phyloP scores from a whole-genome alignment of 2,888 invertebrate species.

The Latheticus oryzae region DNA sequence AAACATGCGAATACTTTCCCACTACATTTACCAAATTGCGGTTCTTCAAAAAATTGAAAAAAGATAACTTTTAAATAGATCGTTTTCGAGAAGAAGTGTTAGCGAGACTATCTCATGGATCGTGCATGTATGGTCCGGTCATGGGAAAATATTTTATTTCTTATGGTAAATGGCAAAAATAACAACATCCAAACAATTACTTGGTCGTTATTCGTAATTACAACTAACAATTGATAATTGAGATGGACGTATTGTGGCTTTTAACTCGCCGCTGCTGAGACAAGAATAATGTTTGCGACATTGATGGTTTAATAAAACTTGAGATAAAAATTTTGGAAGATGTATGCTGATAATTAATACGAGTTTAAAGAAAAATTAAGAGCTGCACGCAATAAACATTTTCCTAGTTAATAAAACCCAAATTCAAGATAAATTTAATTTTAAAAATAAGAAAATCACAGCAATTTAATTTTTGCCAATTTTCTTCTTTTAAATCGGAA shows the following conservation, averaged over 20 bases:
- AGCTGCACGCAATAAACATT: too few species aligned
- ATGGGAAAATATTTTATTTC: constrained; percentile 33
- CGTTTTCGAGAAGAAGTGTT: constrained; percentile 13
- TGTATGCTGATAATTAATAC: too few species aligned
- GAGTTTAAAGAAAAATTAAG: too few species aligned
- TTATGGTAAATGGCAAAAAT: constrained; percentile 26
- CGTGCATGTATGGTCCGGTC: constrained; percentile 11
- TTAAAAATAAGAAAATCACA: too few species aligned
- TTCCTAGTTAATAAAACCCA: too few species aligned
- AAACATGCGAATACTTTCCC: constrained; percentile 35
- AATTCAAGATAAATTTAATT: too few species aligned
- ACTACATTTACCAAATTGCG: constrained; percentile 29
- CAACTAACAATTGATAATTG: constrained; percentile 42
- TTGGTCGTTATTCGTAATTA: constrained; percentile 40
- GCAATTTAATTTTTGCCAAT: too few species aligned
- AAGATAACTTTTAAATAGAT: constrained; percentile 22
- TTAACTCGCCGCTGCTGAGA: constrained; percentile 32
- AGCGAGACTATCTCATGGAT: constrained; percentile 19
- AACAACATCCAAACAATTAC: constrained; percentile 38
- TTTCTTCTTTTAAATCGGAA: too few species aligned
- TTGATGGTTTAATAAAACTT: constrained; percentile 8
- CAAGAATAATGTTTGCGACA: constrained; percentile 26
- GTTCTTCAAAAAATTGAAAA: constrained; percentile 18
- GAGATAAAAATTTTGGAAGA: not conserved
- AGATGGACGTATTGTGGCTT: constrained; percentile 33